Percentiles rank a stretch among this genome's conserved stretches.
phyloP scores from a whole-genome alignment of 1,140 invertebrate genomes.

The Zaprionus tsacasi region DNA sequence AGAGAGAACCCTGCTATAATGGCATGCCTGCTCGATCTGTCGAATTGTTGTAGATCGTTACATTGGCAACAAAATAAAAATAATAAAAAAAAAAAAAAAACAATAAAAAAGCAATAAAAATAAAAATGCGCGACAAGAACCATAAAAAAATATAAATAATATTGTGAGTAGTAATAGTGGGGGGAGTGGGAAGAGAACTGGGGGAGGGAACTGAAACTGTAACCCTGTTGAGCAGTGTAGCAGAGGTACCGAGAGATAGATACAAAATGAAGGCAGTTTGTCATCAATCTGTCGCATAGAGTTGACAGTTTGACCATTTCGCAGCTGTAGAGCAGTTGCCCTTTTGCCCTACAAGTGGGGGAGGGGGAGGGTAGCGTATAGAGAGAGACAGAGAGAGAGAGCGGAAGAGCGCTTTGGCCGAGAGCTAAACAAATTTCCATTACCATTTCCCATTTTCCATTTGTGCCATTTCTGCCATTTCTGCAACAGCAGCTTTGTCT shows the following conservation, averaged over 20 bases:
- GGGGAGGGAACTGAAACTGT: not conserved
- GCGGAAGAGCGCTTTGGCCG: constrained; percentile 16
- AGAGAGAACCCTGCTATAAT: not conserved
- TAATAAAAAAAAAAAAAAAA: not conserved
- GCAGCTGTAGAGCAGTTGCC: constrained; percentile 25
- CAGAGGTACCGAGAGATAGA: not conserved
- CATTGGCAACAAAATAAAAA: not conserved
- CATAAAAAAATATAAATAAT: not conserved
- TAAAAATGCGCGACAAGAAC: not conserved
- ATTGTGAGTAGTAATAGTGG: no score
- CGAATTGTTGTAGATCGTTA: not conserved
- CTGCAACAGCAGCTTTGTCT: constrained; percentile 54
- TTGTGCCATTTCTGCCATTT: constrained; percentile 31
- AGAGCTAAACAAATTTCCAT: constrained; percentile 71
- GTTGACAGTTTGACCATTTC: constrained; percentile 36
- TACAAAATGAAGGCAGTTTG: constrained; percentile 21
- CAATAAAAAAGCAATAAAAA: constrained; percentile 8
- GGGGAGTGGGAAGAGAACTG: no score
- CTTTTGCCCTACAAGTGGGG: not conserved
- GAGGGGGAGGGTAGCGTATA: not conserved
- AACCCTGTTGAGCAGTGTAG: not conserved
- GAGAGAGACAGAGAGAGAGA: not conserved
- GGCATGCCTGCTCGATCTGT: not conserved
- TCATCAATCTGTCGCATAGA: constrained; percentile 27
- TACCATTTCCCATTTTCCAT: constrained; percentile 47